Percentiles rank a stretch among this genome's conserved stretches.
Conservation (phyloP, 2,797 vertebrate species). For the Halcyon leucocephala region DNA sequence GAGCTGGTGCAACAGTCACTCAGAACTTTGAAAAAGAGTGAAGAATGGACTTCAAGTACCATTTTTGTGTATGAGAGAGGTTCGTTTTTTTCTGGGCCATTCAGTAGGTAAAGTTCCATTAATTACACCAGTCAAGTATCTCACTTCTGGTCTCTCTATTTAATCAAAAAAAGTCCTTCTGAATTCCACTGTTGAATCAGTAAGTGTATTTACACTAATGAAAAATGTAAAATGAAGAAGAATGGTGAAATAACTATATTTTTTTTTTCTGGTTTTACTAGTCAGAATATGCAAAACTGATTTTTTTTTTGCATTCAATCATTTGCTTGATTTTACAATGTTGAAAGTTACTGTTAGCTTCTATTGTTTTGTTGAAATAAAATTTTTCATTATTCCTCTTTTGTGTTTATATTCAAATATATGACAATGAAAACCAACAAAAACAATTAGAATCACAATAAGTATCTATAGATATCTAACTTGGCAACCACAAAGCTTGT, state of each 20-base stretch:
- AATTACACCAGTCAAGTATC: not conserved
- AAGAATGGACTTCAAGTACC: not conserved
- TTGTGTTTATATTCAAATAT: not conserved
- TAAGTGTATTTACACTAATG: not conserved
- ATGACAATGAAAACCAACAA: not conserved
- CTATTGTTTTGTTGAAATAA: not conserved
- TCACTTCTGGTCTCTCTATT: not conserved
- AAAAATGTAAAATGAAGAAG: not conserved
- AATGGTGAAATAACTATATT: not conserved
- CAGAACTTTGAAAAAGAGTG: not conserved
- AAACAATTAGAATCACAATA: not conserved
- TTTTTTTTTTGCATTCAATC: not conserved
- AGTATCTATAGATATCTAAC: not conserved
- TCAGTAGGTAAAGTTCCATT: not conserved
- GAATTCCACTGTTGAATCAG: not conserved
- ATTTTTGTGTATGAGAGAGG: not conserved
- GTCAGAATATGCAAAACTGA: not conserved
- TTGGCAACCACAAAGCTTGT: not conserved
- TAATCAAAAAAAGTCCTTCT: not conserved
- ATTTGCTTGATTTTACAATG: not conserved
- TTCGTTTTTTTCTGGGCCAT: not conserved
- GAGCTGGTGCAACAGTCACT: not conserved
- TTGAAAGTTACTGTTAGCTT: not conserved
- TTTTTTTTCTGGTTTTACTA: not conserved
- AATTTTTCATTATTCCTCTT: not conserved